phyloP scores from a whole-genome alignment of 1,140 invertebrate genomes.

The Drosophila takahashii region DNA sequence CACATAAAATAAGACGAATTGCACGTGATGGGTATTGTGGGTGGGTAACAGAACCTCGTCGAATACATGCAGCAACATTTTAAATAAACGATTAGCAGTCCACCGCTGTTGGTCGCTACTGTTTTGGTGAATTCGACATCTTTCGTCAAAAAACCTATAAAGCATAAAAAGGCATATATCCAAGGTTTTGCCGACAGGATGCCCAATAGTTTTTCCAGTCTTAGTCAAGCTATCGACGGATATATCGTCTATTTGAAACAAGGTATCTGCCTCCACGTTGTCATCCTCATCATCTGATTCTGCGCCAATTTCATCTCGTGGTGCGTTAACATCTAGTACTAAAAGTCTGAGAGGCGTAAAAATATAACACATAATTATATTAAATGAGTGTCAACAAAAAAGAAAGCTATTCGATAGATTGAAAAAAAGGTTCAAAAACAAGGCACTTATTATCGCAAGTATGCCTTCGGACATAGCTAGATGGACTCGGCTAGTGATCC shows the following conservation, averaged over 20 bases:
- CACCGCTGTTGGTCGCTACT: conserved; percentile 37
- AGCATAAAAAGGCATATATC: conserved; percentile 88
- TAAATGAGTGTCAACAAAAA: no score
- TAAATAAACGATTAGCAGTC: conserved; percentile 71
- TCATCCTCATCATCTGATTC: conserved; percentile 84
- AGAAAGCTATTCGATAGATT: no score
- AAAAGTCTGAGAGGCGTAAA: conserved; percentile 86
- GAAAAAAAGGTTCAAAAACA: no score
- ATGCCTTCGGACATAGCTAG: no score
- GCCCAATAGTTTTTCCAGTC: conserved; percentile 57
- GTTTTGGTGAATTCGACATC: conserved; percentile 46
- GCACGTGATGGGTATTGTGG: conserved; percentile 90
- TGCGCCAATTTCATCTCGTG: conserved; percentile 86
- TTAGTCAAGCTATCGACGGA: background rate
- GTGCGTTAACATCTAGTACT: conserved; percentile 88
- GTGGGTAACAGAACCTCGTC: conserved; percentile 90
- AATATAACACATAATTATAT: background rate
- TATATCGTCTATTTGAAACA: conserved; percentile 85
- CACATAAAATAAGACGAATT: conserved; percentile 92
- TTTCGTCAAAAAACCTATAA: conserved; percentile 86
- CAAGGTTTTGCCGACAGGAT: conserved; percentile 86
- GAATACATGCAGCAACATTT: conserved; percentile 87
- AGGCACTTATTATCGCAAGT: no score
- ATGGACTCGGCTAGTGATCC: no score
- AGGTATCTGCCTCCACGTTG: conserved; percentile 55